Conservation (phyloP, 2,113 vertebrate genomes). For the Oxygymnocypris stewartii region DNA sequence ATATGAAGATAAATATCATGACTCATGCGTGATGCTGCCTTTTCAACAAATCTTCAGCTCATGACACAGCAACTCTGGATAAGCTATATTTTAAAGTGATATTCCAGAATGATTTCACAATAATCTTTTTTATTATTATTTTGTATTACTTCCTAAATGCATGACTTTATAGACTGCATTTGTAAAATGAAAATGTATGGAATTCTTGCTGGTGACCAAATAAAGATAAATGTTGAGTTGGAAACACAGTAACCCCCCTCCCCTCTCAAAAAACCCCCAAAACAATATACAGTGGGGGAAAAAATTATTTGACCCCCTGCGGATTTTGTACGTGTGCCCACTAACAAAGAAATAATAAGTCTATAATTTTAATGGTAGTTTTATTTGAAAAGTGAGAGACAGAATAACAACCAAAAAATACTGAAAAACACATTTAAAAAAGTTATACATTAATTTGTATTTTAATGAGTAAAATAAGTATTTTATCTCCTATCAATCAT, state of each 20-base stretch:
- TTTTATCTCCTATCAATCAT: too few species aligned
- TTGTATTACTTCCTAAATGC: background rate
- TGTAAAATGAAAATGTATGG: background rate
- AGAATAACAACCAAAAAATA: too few species aligned
- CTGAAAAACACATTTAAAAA: too few species aligned
- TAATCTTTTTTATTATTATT: background rate
- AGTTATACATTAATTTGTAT: too few species aligned
- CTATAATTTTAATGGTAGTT: too few species aligned
- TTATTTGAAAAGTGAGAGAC: too few species aligned
- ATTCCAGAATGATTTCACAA: background rate
- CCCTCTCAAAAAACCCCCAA: too few species aligned
- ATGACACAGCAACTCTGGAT: background rate
- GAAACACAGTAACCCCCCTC: background rate
- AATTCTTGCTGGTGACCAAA: background rate
- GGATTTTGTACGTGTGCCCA: too few species aligned
- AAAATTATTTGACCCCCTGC: too few species aligned
- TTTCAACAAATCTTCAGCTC: background rate
- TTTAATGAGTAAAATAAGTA: too few species aligned
- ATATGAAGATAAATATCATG: slow-evolving; percentile 7
- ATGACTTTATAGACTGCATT: background rate
- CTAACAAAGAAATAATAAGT: too few species aligned
- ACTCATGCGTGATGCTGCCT: background rate
- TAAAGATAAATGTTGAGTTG: background rate
- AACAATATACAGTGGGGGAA: too few species aligned
- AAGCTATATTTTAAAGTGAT: background rate